Conservation (phyloP, 2,888 invertebrate species). For the Deladenus siricidicola region DNA sequence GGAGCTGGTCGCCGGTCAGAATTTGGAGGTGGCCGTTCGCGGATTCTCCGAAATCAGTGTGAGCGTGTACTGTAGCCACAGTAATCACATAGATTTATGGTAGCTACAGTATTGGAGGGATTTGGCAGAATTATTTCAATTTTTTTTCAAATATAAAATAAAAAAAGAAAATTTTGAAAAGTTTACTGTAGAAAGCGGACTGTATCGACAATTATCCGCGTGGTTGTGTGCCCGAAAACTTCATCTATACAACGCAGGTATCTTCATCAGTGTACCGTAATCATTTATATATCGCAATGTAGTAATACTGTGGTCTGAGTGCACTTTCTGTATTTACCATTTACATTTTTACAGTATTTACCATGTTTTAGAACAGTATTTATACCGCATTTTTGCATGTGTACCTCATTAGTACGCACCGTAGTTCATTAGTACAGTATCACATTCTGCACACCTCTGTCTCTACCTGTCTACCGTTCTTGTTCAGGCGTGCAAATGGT, state of each 20-base stretch:
- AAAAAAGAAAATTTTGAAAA: neutral
- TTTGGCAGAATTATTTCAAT: neutral
- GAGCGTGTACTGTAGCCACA: too few species aligned
- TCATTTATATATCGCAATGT: too few species aligned
- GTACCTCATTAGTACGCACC: too few species aligned
- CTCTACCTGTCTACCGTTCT: too few species aligned
- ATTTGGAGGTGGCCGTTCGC: slow-evolving; percentile 14
- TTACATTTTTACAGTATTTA: too few species aligned
- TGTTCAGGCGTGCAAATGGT: slow-evolving; percentile 6
- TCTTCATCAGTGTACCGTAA: too few species aligned
- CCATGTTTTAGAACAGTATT: too few species aligned
- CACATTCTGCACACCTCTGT: too few species aligned
- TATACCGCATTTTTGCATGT: too few species aligned
- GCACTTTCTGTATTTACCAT: neutral
- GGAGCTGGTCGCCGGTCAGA: slow-evolving; percentile 13
- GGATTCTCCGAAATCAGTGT: slow-evolving; percentile 13
- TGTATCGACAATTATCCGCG: neutral
- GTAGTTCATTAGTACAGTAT: too few species aligned
- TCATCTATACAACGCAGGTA: neutral
- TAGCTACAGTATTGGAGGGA: too few species aligned
- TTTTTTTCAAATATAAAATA: neutral
- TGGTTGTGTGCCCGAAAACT: neutral
- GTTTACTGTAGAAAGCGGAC: neutral
- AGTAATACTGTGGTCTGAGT: neutral
- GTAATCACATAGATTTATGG: too few species aligned